Percentiles rank a stretch among this genome's conserved stretches.
Conservation (phyloP, 2,888 invertebrate species). For the Aricia artaxerxes region DNA sequence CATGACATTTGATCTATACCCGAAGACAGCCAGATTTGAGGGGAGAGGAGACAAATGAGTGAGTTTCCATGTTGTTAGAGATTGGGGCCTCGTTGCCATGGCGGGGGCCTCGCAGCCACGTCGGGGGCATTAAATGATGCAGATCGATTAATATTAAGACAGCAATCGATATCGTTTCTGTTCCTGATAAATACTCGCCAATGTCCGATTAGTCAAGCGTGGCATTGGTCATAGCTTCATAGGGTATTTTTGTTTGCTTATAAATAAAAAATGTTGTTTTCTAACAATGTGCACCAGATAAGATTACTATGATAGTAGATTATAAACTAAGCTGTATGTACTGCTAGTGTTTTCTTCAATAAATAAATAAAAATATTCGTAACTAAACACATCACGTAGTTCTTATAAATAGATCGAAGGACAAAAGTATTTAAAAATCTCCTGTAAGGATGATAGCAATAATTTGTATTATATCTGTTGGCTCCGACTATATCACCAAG, state of each 20-base stretch:
- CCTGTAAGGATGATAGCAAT: too few species aligned
- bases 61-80: constrained; percentile 61
- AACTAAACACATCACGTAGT: too few species aligned
- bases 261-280: too few species aligned
- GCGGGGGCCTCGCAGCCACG: constrained; percentile 36
- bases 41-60: constrained; percentile 71
- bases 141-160: constrained; percentile 42
- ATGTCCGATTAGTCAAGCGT: not conserved
- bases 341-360: too few species aligned
- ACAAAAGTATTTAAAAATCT: too few species aligned
- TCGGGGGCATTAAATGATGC: constrained; percentile 56
- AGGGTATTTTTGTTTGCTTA: too few species aligned
- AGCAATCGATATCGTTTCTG: constrained; percentile 16
- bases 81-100: constrained; percentile 12
- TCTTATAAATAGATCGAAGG: too few species aligned
- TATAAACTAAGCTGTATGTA: too few species aligned
- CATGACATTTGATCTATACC: constrained; percentile 75
- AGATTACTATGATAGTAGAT: too few species aligned
- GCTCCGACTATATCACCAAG: not conserved
- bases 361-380: too few species aligned
- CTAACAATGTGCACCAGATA: too few species aligned
- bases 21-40: constrained; percentile 55
- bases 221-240: not conserved
- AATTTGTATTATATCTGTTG: too few species aligned
- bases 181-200: constrained; percentile 3